Percentiles rank a stretch among this genome's conserved stretches.
phyloP scores from a whole-genome alignment of 2,113 vertebrate genomes.

The Pristiophorus japonicus region DNA sequence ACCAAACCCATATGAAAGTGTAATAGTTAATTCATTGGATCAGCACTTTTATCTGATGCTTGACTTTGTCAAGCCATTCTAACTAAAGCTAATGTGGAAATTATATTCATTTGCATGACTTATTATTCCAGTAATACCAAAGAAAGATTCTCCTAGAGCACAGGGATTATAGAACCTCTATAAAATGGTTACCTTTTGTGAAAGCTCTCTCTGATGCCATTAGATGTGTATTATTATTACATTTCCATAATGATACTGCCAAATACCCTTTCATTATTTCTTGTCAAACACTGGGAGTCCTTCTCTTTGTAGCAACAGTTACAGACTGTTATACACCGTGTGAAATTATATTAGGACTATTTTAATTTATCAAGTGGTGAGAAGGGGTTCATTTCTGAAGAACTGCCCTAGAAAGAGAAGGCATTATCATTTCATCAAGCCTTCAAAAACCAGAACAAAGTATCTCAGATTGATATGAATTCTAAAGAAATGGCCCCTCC shows the following conservation, averaged over 20 bases:
- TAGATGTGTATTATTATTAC: constrained; percentile 30
- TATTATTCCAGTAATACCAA: constrained; percentile 15
- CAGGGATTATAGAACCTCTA: neutral
- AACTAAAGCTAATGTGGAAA: neutral
- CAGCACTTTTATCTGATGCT: neutral
- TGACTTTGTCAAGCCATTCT: neutral
- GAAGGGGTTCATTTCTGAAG: neutral
- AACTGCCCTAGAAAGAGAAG: neutral
- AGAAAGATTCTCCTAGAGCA: neutral
- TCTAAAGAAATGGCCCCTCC: neutral
- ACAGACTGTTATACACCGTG: neutral
- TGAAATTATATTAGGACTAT: neutral
- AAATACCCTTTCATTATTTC: constrained; percentile 16
- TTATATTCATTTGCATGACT: neutral
- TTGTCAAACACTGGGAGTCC: neutral
- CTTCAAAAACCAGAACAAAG: neutral
- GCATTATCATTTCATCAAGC: neutral
- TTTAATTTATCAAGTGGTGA: neutral
- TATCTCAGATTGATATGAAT: neutral
- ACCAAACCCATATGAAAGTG: neutral
- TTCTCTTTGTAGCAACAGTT: neutral
- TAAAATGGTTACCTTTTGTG: neutral
- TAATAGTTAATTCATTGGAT: neutral
- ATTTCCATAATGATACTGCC: constrained; percentile 16
- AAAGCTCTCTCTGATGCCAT: neutral